Evolutionary conservation across 2,888 invertebrate species (phyloP), one percentile per base, ranked within the genome.

Genomic region (Psococerastis gibbosa): DNA sequence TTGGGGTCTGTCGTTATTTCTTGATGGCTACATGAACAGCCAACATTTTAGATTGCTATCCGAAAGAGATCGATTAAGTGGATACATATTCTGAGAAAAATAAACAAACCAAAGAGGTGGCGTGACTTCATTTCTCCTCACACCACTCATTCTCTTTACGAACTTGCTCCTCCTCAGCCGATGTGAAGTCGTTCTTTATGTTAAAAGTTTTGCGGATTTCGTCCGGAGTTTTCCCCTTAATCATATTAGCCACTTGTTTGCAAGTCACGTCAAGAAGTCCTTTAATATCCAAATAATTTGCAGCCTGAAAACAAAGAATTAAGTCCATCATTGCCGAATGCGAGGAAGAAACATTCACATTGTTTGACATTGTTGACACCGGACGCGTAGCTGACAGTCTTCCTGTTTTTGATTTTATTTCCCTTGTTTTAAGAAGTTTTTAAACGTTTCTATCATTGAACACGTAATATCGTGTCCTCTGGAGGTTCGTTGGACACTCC

Each of bases 161-260:
- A n/a, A 94, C 91, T 65, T 94, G 94, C 54, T 95, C 95, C 62
- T 98, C 97, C 60, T 98, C 97, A 31, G 87, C 80, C 2, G 92
- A 84, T 5, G 85, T 83, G 54, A 94, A 94, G 60, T 94, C 94
- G 63, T 92, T 94, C 62, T 92, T 91, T 49, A 95, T 94, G 59
- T 92, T 92, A 60, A 95, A 95, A 0, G 91, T 92, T 60, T 91
- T 92, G 8, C 95, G 77, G 49, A 94, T 94, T 60, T 94, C 94
- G 56, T 94, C 92, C 0, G 92, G 91, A n/a, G 91, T 88, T 59
- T 94, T 95, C 11, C 92, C 92, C 61, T 94, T 94, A 54, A 95
- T 94, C 94, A 95, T 94, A 60, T 94, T 94, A 4, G 94, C 94
- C 41, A 94, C 92, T 1, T 92, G 91, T 65, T 98, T 98, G 66